phyloP scores from a whole-genome alignment of 2,888 invertebrate genomes.

The Noctuana brunneofusca region DNA sequence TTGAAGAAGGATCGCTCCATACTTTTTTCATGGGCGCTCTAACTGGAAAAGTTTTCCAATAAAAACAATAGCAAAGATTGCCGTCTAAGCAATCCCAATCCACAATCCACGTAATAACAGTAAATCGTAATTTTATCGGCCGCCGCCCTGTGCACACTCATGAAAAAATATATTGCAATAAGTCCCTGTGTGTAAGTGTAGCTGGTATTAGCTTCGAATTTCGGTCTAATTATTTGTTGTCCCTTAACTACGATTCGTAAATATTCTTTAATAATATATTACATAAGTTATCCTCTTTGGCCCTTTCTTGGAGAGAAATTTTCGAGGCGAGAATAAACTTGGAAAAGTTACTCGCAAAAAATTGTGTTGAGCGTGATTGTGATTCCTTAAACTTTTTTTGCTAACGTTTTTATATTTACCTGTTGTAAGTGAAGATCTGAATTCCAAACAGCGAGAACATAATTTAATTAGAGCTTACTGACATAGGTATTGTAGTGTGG shows the following conservation, averaged over 20 bases:
- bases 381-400: too few relatives aligned
- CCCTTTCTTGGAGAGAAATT: too few relatives aligned
- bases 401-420: too few relatives aligned
- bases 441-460: too few relatives aligned
- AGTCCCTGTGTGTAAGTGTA: not conserved
- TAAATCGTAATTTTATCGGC: conserved; percentile 57
- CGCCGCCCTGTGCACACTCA: conserved; percentile 43
- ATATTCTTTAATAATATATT: not conserved
- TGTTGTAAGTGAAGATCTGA: too few relatives aligned
- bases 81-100: conserved; percentile 40
- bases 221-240: not conserved
- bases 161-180: conserved; percentile 50
- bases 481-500: too few relatives aligned
- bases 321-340: too few relatives aligned
- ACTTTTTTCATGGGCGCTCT: not conserved
- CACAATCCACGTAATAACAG: conserved; percentile 45
- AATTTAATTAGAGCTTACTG: too few relatives aligned
- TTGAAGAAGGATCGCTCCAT: not conserved
- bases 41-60: conserved; percentile 37
- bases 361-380: too few relatives aligned
- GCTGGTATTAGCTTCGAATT: not conserved
- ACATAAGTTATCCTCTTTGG: too few relatives aligned
- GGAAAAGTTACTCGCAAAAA: too few relatives aligned
- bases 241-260: not conserved
- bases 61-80: conserved; percentile 42